Conservation (phyloP, 2,888 invertebrate genomes). For the Heteromyza rotundicornis region DNA sequence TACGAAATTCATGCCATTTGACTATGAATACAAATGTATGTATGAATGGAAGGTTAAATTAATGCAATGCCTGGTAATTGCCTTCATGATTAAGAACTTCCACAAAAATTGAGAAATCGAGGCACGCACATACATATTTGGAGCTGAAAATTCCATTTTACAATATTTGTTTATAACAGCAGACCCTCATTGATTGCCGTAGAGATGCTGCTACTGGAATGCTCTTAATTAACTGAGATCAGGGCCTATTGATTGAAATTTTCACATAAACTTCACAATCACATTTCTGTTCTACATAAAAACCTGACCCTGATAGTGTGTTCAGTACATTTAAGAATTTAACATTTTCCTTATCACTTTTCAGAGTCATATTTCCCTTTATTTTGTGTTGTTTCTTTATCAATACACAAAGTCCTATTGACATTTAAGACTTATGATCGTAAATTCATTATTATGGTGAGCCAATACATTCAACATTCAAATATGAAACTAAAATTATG, state of each 20-base stretch:
- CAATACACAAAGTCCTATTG: neutral
- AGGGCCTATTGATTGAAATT: neutral
- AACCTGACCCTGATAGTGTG: neutral
- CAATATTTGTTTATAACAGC: neutral
- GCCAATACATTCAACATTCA: too few species aligned
- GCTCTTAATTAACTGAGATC: slow-evolving; percentile 14
- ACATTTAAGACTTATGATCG: neutral
- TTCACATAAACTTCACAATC: neutral
- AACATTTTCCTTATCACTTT: neutral
- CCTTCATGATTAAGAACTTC: too few species aligned
- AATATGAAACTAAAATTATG: slow-evolving; percentile 13
- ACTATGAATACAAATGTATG: neutral
- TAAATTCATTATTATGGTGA: too few species aligned
- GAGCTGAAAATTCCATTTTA: slow-evolving; percentile 16
- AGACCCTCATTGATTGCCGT: slow-evolving; percentile 16
- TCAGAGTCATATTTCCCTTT: neutral
- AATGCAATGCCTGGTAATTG: too few species aligned
- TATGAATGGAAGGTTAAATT: too few species aligned
- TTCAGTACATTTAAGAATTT: too few species aligned
- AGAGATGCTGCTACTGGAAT: neutral
- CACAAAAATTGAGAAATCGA: too few species aligned
- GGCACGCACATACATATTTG: too few species aligned
- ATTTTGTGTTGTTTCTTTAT: neutral
- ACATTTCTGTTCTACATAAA: neutral
- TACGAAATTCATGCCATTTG: neutral